A percentile compares a stretch with the other conserved stretches of the same genome.
phyloP scores from a whole-genome alignment of 2,888 invertebrate genomes.

The Drosophila mettleri region DNA sequence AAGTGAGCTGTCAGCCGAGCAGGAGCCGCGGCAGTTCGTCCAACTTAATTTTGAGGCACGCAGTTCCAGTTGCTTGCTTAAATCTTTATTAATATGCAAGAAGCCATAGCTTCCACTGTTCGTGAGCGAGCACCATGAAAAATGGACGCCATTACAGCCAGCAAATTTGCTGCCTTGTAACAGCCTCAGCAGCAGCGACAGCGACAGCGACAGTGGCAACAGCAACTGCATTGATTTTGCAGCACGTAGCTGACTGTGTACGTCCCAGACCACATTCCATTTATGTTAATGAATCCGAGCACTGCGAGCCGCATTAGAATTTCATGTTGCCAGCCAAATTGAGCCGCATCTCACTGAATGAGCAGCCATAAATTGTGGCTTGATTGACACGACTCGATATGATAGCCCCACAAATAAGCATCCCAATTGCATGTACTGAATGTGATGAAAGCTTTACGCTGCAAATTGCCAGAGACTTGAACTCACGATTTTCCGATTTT shows the following conservation, averaged over 20 bases:
- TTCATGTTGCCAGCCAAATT: conserved; percentile 44
- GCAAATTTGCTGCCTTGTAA: conserved; percentile 63
- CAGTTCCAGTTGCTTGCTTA: conserved; percentile 38
- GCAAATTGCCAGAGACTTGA: background rate
- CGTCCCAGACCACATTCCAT: conserved; percentile 53
- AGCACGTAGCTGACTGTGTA: conserved; percentile 38
- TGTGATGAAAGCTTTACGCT: background rate
- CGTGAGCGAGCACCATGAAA: conserved; percentile 51
- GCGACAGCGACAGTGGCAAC: background rate
- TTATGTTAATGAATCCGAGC: conserved; percentile 70
- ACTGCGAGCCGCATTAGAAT: conserved; percentile 51
- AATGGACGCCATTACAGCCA: conserved; percentile 62
- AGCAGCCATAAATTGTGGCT: conserved; percentile 50
- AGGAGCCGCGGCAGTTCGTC: conserved; percentile 22
- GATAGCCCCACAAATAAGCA: conserved; percentile 15
- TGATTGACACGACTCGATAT: conserved; percentile 50
- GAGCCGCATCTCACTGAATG: conserved; percentile 24
- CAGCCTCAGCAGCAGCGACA: background rate
- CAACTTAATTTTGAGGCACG: conserved; percentile 61
- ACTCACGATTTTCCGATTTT: no score
- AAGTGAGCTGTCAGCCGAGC: conserved; percentile 51
- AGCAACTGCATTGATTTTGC: conserved; percentile 72
- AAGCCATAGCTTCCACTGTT: conserved; percentile 32
- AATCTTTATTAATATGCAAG: conserved; percentile 79
- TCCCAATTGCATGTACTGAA: conserved; percentile 35